Evolutionary conservation across 2,888 invertebrate genomes (phyloP).

Genomic region (Luffia ferchaultella): DNA sequence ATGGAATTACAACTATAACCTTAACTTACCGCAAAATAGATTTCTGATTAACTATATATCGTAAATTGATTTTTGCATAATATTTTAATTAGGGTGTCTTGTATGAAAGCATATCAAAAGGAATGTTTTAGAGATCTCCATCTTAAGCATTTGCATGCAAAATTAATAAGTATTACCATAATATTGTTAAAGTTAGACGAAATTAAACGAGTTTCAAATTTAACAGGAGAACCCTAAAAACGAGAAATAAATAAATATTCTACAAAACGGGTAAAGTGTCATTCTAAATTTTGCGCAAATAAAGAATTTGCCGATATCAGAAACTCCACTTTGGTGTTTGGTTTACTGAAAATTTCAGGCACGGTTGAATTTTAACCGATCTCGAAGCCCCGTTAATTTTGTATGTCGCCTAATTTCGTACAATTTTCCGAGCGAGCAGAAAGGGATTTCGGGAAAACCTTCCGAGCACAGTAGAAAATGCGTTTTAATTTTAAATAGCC

Average conservation of each 20-base stretch:
- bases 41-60: not conserved
- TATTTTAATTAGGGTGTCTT: no score
- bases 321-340: not conserved
- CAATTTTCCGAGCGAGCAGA: not conserved
- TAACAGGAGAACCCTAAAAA: no score
- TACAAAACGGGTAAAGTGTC: no score
- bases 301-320: no score
- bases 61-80: no score
- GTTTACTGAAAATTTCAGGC: not conserved
- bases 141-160: no score
- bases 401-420: not conserved
- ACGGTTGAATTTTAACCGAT: not conserved
- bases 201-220: no score
- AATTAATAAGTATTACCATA: no score
- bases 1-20: not conserved
- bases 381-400: not conserved
- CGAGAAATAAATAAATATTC: no score
- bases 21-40: not conserved
- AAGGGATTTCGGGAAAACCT: not conserved
- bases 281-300: no score
- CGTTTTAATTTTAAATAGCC: not conserved
- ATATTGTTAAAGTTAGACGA: no score
- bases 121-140: not conserved
- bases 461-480: not conserved
- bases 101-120: not conserved